Percentiles rank a stretch among this genome's conserved stretches.
Conservation (phyloP, 2,797 vertebrate genomes). For the Etheostoma nigrum region DNA sequence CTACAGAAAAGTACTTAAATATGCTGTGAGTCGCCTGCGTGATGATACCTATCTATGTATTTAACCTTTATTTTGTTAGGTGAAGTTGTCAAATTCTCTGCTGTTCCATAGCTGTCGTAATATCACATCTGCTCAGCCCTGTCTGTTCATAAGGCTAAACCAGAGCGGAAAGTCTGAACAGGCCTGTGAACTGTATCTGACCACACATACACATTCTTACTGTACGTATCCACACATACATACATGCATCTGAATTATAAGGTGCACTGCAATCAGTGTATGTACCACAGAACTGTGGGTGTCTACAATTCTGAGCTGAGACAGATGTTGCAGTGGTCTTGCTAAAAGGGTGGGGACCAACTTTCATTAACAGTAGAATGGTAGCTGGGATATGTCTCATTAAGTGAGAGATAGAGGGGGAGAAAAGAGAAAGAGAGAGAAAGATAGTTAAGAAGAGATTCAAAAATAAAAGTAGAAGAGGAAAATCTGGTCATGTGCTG, state of each 20-base stretch:
- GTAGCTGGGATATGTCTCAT: conserved; percentile 64
- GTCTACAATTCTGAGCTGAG: conserved; percentile 47
- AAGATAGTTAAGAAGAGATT: conserved; percentile 9
- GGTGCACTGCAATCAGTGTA: conserved; percentile 17
- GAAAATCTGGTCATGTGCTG: background rate
- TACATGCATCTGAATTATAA: conserved; percentile 49
- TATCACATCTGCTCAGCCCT: conserved; percentile 29
- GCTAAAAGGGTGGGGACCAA: conserved; percentile 49
- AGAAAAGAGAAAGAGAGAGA: conserved; percentile 9
- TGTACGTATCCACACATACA: background rate
- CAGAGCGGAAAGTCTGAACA: conserved; percentile 51
- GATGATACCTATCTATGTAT: conserved; percentile 22
- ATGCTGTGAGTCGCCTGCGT: conserved; percentile 12
- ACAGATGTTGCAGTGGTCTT: conserved; percentile 55
- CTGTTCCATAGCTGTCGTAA: conserved; percentile 46
- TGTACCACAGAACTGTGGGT: conserved; percentile 33
- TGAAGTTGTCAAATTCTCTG: conserved; percentile 23
- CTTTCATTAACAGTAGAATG: conserved; percentile 47
- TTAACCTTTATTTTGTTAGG: conserved; percentile 40
- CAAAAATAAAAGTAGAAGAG: background rate
- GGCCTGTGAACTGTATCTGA: conserved; percentile 11
- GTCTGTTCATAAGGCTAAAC: conserved; percentile 67
- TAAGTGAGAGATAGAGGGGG: conserved; percentile 25
- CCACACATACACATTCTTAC: conserved; percentile 8
- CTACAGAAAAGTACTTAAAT: conserved; percentile 18